These are phyloP conservation scores for Lithophane ornitopus DNA, from an alignment of 2,888 invertebrate genomes.

Conservation along the genomic window DNA sequence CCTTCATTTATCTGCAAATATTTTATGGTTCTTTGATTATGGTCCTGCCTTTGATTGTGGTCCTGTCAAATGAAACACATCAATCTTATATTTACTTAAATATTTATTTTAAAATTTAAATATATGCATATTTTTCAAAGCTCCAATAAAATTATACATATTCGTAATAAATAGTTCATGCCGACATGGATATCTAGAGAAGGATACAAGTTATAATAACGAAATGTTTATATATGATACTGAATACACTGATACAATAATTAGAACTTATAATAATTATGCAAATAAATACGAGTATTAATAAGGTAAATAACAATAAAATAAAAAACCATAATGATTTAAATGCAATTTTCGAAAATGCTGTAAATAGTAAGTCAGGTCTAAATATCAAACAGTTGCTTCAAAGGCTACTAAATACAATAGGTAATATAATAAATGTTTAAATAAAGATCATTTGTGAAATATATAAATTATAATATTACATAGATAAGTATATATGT, in stretches of 20 bases:
- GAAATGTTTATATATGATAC: background rate
- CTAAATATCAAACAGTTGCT: background rate
- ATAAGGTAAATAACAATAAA: background rate
- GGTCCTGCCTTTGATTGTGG: too few relatives aligned
- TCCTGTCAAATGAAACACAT: conserved; percentile 7
- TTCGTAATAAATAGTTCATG: background rate
- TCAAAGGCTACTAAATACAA: background rate
- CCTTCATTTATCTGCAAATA: background rate
- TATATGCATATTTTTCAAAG: conserved; percentile 29
- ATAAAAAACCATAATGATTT: background rate
- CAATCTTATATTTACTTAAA: background rate
- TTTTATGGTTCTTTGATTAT: background rate
- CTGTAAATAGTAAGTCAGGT: background rate
- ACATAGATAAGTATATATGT: too few relatives aligned
- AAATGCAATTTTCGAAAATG: background rate
- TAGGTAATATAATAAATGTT: background rate
- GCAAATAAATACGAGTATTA: conserved; percentile 11
- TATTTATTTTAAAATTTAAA: conserved; percentile 20
- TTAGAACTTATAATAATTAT: background rate
- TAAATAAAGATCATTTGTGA: background rate
- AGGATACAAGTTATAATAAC: background rate
- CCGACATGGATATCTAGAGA: background rate
- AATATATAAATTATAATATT: background rate
- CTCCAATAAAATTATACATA: background rate
- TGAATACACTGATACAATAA: background rate